Base-by-base conservation (phyloP, 1,140 invertebrate genomes). In the Drosophila parabipectinata region DNA sequence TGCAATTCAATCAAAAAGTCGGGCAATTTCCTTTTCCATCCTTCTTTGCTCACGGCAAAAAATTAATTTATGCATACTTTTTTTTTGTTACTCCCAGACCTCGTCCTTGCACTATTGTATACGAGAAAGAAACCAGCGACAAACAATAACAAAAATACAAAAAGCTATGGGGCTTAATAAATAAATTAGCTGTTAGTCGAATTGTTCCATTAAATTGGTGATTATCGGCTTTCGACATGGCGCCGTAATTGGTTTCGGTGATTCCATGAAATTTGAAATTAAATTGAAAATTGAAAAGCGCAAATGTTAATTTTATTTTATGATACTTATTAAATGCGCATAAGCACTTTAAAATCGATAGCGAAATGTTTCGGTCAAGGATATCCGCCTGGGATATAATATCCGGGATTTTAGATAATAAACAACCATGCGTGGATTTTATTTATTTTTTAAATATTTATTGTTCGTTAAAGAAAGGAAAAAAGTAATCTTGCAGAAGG, bases 1-100 rank as follows among this genome's bases (percentile, higher is more conserved):
- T 53, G 59, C 48, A 75, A 62, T 63, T 75, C 53, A 66, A 75
- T 75, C 66, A 66, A 50, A 34, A 45, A 60, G 62, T 76, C 56
- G 56, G 5, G 4, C 21, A 5, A 39, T 58, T 45, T 53, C 15
- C 10, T 41, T 57, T 28, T 58, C 37, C 8, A 26, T 21, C 8
- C 24, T 32, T 26, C 51, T 52, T 72, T 50, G 50, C 55, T 54
- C 32, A 12, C 24, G 39, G 28, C 14, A 12, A 56, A 26, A 28
- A 24, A 60, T 59, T 32, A 72, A 54, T 60, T 32, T 18, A 52
- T 52, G 28, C 63, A 67, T 6, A 15, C 61, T 45, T 45, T 7
- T 26, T 32, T 32, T 34, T 24, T 4, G 8, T 34, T 34, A 10
- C 32, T 34, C 8, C 32, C 3, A 12, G 34, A 37, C 3, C 3